These are phyloP conservation scores for Drosophila pandora DNA, from an alignment of 1,140 invertebrate species.

Conservation along the genomic window DNA sequence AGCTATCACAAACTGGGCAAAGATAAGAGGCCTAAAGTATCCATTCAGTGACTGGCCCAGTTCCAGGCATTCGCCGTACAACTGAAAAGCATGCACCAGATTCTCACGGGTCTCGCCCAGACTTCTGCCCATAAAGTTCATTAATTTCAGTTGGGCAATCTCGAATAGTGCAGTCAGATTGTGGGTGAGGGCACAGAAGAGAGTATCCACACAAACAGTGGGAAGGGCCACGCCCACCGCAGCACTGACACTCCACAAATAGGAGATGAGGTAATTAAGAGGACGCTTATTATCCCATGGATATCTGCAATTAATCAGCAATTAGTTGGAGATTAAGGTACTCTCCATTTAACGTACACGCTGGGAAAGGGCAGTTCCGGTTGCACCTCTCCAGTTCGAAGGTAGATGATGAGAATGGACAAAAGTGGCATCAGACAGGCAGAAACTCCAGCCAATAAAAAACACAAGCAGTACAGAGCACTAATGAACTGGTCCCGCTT, in stretches of 20 bases:
- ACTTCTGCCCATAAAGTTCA: conserved; percentile 12
- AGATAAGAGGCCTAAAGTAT: conserved; percentile 47
- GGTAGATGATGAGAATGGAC: conserved; percentile 3
- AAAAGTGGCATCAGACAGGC: conserved; percentile 43
- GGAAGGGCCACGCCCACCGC: conserved; percentile 36
- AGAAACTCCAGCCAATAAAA: conserved; percentile 17
- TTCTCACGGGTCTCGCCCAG: conserved; percentile 10
- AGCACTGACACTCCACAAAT: conserved; percentile 56
- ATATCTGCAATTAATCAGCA: conserved; percentile 26
- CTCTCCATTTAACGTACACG: conserved; percentile 20
- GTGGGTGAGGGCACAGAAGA: conserved; percentile 46
- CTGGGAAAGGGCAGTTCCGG: conserved; percentile 50
- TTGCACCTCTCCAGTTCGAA: background rate
- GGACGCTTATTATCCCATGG: conserved; percentile 40
- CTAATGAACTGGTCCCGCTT: conserved; percentile 44
- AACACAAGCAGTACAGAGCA: conserved; percentile 25
- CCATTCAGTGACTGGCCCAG: conserved; percentile 26
- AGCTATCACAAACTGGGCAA: conserved; percentile 33
- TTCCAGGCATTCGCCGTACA: conserved; percentile 18
- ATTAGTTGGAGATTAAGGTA: too few relatives aligned
- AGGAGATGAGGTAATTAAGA: conserved; percentile 41
- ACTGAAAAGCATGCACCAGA: conserved; percentile 17
- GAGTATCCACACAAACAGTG: conserved; percentile 49
- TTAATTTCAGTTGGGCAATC: conserved; percentile 37
- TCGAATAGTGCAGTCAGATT: conserved; percentile 49